Base-by-base conservation (phyloP, 2,113 vertebrate genomes). In the Siniperca chuatsi region DNA sequence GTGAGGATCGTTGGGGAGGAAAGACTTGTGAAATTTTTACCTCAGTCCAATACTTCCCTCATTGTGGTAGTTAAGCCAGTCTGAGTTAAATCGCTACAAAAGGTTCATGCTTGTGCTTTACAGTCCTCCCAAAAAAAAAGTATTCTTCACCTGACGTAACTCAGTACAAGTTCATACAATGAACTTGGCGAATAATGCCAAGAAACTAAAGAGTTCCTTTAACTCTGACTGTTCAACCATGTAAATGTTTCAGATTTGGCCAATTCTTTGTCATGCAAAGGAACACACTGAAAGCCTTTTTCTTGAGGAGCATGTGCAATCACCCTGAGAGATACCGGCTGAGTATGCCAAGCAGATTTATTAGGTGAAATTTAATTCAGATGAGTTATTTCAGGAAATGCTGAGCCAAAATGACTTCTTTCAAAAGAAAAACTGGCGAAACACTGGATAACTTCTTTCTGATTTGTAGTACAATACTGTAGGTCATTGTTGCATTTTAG, bases 181-280 rank as follows among this genome's bases (percentile, higher is more conserved):
- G 66, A 84, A 68, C 68, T 67, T 67, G 25, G 16, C 6, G 71
- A 90, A 91, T 76, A 86, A 87, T 64, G 58, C 64, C 20, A 72
- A 46, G 78, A 86, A 90, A 91, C 82, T 81, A 92, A 92, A 86
- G 79, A 29, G n/a, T 46, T 60, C 58, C 62, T 89, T 92, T 92
- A 80, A 87, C 55, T 89, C 83, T 82, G 79, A 73, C 85, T 73
- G 52, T 80, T 88, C 86, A 89, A 42, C 86, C 90, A 78, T 91
- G 84, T 62, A 81, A 92, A 90, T 55, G 69, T 82, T 91, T 88
- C 73, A 85, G 82, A 91, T 89, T 90, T 58, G 23, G 70, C 75
- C 85, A 77, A 54, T 89, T 90, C 81, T 90, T 92, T 88, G 85
- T 94, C 75, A 82, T 89, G 83, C 74, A 89, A 85, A 91, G 57